Percentiles rank a stretch among this genome's conserved stretches.
These are phyloP conservation scores for fruit fly (Drosophila melanogaster) DNA, from an alignment of 1,140 invertebrate genomes.

Conservation along the genomic window DNA sequence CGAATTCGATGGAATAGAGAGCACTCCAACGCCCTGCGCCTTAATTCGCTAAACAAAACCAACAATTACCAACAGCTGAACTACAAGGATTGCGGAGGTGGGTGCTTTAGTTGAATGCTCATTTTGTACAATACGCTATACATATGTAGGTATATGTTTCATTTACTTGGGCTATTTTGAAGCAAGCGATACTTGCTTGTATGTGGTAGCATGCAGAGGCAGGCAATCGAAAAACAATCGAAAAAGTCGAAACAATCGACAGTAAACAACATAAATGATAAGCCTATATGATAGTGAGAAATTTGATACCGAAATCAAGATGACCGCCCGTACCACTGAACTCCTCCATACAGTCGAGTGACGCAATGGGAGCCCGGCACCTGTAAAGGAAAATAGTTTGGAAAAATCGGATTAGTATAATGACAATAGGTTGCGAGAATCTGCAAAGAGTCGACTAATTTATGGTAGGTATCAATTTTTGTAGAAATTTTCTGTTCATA, in stretches of 20 bases:
- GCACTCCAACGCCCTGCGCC: conserved; percentile 2
- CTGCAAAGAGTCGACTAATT: no score
- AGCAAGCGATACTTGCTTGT: conserved; percentile 20
- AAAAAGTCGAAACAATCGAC: conserved; percentile 54
- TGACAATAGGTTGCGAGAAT: no score
- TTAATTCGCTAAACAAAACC: conserved; percentile 25
- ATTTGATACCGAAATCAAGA: conserved; percentile 85
- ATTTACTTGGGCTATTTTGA: conserved; percentile 14
- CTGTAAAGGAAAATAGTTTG: conserved; percentile 85
- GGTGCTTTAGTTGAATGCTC: background rate
- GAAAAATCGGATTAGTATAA: background rate
- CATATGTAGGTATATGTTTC: background rate
- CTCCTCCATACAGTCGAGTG: conserved; percentile 96
- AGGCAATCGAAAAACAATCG: conserved; percentile 27
- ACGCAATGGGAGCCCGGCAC: conserved; percentile 95
- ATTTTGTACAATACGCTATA: background rate
- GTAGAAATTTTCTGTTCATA: background rate
- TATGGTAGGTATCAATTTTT: no score
- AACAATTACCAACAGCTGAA: conserved; percentile 21
- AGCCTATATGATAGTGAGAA: conserved; percentile 82
- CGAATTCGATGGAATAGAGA: conserved; percentile 1
- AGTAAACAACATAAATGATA: conserved; percentile 66
- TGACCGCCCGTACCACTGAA: conserved; percentile 89
- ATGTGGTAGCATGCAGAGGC: conserved; percentile 26
- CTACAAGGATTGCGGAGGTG: background rate